Evolutionary conservation across 1,140 invertebrate species (phyloP).

Genomic region (Papilio polytes): DNA sequence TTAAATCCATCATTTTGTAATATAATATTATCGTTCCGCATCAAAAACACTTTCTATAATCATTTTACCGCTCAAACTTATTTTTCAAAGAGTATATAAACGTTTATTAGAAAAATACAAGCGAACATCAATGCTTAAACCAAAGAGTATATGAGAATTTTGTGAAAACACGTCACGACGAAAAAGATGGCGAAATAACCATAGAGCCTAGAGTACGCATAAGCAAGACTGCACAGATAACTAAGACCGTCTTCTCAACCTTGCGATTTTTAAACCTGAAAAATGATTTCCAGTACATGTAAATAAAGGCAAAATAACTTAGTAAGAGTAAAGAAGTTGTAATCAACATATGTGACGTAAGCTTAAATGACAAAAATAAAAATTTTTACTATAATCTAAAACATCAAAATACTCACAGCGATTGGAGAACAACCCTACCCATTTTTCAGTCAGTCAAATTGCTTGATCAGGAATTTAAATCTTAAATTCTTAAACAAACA

Average conservation of each 20-base stretch:
- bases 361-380: too few relatives aligned
- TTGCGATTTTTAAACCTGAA: too few relatives aligned
- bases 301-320: too few relatives aligned
- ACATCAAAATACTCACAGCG: too few relatives aligned
- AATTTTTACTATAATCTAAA: too few relatives aligned
- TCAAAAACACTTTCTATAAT: conserved; percentile 8
- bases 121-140: not conserved
- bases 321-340: too few relatives aligned
- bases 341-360: too few relatives aligned
- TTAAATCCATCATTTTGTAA: conserved; percentile 63
- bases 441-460: too few relatives aligned
- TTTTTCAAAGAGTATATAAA: conserved; percentile 30
- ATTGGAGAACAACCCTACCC: too few relatives aligned
- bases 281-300: too few relatives aligned
- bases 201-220: not conserved
- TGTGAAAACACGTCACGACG: not conserved
- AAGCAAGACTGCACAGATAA: not conserved
- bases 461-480: too few relatives aligned
- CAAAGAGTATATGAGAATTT: conserved; percentile 32
- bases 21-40: not conserved
- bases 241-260: not conserved
- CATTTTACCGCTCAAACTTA: conserved; percentile 8
- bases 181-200: conserved; percentile 5
- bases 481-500: too few relatives aligned
- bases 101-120: conserved; percentile 19